Percentiles rank a stretch among this genome's conserved stretches.
These are phyloP conservation scores for Leptobrachium leishanense DNA, from an alignment of 2,113 vertebrate species.

Conservation along the genomic window DNA sequence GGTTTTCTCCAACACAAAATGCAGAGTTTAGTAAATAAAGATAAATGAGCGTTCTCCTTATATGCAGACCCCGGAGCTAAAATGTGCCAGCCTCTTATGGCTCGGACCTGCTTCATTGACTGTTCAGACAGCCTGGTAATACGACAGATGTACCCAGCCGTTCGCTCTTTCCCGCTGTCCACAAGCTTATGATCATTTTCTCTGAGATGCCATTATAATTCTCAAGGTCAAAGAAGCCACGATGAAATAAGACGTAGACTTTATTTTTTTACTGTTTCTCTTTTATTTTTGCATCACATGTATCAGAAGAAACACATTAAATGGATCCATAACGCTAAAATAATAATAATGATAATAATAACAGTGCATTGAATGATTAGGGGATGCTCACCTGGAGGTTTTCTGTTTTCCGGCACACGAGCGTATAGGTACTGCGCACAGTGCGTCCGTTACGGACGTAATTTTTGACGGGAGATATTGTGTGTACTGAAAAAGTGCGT, in stretches of 20 bases:
- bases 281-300: background rate
- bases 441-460: too few species aligned
- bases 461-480: too few species aligned
- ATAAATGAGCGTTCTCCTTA: slow-evolving; percentile 80
- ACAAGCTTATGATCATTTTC: slow-evolving; percentile 83
- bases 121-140: slow-evolving; percentile 85
- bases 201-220: slow-evolving; percentile 81
- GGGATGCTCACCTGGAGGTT: too few species aligned
- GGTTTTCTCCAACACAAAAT: slow-evolving; percentile 69
- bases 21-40: slow-evolving; percentile 85
- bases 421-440: too few species aligned
- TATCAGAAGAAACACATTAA: too few species aligned
- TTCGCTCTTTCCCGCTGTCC: slow-evolving; percentile 79
- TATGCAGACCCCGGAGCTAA: slow-evolving; percentile 79
- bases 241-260: slow-evolving; percentile 65
- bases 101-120: slow-evolving; percentile 84
- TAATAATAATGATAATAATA: too few species aligned
- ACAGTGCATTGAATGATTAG: too few species aligned
- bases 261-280: slow-evolving; percentile 44
- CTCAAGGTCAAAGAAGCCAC: slow-evolving; percentile 80
- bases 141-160: slow-evolving; percentile 83
- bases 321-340: too few species aligned
- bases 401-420: too few species aligned
- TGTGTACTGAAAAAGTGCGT: too few species aligned
- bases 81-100: slow-evolving; percentile 80